phyloP scores from a whole-genome alignment of 1,140 invertebrate genomes.

The Bradysia coprophila region DNA sequence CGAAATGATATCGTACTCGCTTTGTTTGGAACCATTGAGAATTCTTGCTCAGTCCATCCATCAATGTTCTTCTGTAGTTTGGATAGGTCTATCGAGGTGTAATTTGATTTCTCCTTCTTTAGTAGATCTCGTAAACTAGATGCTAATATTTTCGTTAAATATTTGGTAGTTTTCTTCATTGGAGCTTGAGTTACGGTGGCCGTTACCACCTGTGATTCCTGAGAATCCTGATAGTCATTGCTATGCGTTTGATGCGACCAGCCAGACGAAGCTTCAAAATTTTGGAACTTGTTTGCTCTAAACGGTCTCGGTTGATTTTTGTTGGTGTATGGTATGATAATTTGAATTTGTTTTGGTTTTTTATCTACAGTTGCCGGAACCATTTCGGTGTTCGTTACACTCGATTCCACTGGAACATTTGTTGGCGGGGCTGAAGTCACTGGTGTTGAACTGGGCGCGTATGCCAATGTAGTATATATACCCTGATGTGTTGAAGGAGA shows the following conservation, averaged over 20 bases:
- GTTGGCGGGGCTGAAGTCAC: constrained; percentile 16
- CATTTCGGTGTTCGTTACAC: constrained; percentile 8
- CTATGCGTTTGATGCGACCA: constrained; percentile 10
- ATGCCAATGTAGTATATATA: constrained; percentile 14
- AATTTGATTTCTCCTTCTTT: constrained; percentile 13
- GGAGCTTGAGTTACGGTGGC: constrained; percentile 15
- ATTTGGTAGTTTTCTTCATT: constrained; percentile 10
- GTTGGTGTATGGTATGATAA: constrained; percentile 57
- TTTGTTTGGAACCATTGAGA: constrained; percentile 30
- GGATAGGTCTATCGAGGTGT: constrained; percentile 43
- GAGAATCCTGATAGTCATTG: constrained; percentile 21
- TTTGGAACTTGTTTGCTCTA: constrained; percentile 17
- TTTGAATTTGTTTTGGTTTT: constrained; percentile 38
- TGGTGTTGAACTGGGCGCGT: constrained; percentile 18
- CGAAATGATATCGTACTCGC: constrained; percentile 33
- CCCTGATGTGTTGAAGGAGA: constrained; percentile 9
- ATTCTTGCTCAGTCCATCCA: constrained; percentile 65
- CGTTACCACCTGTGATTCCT: constrained; percentile 24
- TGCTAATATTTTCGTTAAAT: constrained; percentile 21
- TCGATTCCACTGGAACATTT: constrained; percentile 11
- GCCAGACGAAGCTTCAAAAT: constrained; percentile 15
- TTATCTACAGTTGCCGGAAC: constrained; percentile 9
- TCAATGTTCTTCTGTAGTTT: constrained; percentile 65
- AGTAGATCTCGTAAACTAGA: constrained; percentile 17
- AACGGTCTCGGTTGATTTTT: constrained; percentile 37